Evolutionary conservation across 2,888 invertebrate genomes (phyloP), one percentile per base, ranked within the genome.

Genomic region (Nomada ferruginata): DNA sequence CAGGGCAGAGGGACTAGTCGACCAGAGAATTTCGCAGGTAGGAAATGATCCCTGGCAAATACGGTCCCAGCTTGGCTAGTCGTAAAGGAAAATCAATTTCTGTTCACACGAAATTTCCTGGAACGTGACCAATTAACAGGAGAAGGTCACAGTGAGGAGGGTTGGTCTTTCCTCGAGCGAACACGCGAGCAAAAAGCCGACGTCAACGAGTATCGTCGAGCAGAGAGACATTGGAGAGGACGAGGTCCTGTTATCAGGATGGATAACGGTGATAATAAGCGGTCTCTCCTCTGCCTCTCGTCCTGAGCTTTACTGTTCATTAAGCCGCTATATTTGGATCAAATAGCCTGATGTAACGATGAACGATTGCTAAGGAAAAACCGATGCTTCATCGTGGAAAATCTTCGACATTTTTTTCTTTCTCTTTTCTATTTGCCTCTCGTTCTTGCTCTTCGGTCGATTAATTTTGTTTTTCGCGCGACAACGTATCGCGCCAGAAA

Each of bases 231-330:
- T 73, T 60, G 29, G 72, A 76, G 76, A 72, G 79, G 75, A 80
- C 77, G 75, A 80, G 75, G 69, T 83, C 79, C 85, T 85, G 83
- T 84, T 86, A 86, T 86, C 85, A 76, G 72, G 65, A 82, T 75
- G 76, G 76, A 83, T 86, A 86, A 87, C 85, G 83, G 78, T 76
- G 81, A 79, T 82, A 78, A 85, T 82, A 85, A 85, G 53, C 63
- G 66, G 80, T 55, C 63, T 68, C 74, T 57, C 10, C 26, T 44
- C 23, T 50, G n/a, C 57, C 11, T 26, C 61, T 63, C n/a, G 20
- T 9, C 23, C 50, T 9, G n/a, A 50, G 29, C 47, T 55, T 59
- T 44, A n/a, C 13, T 42, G 59, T 78, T 81, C 76, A 69, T 85
- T 85, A 83, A 80, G 60, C 52, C 36, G 26, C 26, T 23, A 20